These are phyloP conservation scores for Anadara kagoshimensis DNA, from an alignment of 1,140 invertebrate genomes.

Conservation along the genomic window DNA sequence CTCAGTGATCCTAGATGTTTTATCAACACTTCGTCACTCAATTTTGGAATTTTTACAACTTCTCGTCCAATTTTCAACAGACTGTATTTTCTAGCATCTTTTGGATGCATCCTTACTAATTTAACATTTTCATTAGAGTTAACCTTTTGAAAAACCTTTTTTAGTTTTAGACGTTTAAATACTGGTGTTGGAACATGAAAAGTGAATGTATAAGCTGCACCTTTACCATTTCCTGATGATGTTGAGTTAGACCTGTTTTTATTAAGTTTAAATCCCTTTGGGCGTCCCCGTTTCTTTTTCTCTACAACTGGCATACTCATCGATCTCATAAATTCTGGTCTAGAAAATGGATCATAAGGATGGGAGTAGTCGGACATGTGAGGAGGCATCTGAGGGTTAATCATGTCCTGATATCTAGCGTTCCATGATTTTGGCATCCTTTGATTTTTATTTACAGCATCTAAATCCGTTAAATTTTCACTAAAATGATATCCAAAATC, in stretches of 20 bases:
- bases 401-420: too few species aligned
- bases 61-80: constrained; percentile 68
- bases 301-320: constrained; percentile 13
- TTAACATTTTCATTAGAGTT: constrained; percentile 35
- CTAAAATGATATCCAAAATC: too few species aligned
- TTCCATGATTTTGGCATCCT: too few species aligned
- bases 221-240: neutral
- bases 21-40: constrained; percentile 15
- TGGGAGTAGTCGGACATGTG: neutral
- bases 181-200: constrained; percentile 68
- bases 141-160: constrained; percentile 21
- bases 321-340: constrained; percentile 13
- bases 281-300: constrained; percentile 11
- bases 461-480: too few species aligned
- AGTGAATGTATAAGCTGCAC: constrained; percentile 58
- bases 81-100: constrained; percentile 68
- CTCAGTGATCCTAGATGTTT: neutral
- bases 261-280: constrained; percentile 5
- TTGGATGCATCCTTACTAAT: constrained; percentile 67
- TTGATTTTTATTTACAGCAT: too few species aligned
- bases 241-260: neutral
- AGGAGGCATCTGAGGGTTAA: too few species aligned
- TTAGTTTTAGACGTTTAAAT: constrained; percentile 61
- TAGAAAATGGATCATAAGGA: constrained; percentile 6
- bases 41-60: constrained; percentile 54